These are phyloP conservation scores for Epinephelus awoara DNA, from an alignment of 2,797 vertebrate species.

Conservation along the genomic window DNA sequence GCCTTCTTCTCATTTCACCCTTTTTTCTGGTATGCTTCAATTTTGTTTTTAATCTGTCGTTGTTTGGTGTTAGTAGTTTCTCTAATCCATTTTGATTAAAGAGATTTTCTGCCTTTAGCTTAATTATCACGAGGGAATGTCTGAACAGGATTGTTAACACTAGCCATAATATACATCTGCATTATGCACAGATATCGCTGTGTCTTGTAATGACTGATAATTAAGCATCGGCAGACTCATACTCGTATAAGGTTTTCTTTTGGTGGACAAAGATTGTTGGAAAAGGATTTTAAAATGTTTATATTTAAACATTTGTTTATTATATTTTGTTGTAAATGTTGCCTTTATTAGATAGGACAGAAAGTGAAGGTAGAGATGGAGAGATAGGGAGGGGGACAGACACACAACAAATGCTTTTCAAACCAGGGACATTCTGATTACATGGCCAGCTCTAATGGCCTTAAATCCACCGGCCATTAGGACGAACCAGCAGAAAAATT, in stretches of 20 bases:
- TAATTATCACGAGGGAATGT: slow-evolving; percentile 31
- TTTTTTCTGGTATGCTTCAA: slow-evolving; percentile 37
- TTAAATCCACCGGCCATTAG: neutral
- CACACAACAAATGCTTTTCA: slow-evolving; percentile 7
- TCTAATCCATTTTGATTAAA: slow-evolving; percentile 32
- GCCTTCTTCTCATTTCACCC: slow-evolving; percentile 49
- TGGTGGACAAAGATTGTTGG: neutral
- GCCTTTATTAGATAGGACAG: neutral
- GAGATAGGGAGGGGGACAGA: neutral
- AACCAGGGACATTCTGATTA: slow-evolving; percentile 8
- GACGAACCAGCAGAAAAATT: neutral
- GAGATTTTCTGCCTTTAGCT: slow-evolving; percentile 43
- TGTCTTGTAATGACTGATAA: slow-evolving; percentile 9
- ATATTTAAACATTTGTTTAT: neutral
- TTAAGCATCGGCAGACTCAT: slow-evolving; percentile 6
- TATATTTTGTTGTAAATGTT: neutral
- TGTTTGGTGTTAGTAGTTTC: slow-evolving; percentile 34
- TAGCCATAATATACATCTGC: slow-evolving; percentile 20
- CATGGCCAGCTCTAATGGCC: neutral
- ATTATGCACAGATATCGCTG: slow-evolving; percentile 15
- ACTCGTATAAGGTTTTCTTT: slow-evolving; percentile 16
- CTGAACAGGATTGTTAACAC: slow-evolving; percentile 12
- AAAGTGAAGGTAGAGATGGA: neutral
- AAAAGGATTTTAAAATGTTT: neutral
- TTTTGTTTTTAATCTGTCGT: slow-evolving; percentile 33